phyloP scores from a whole-genome alignment of 2,797 vertebrate genomes.

The Pteropus rufus region DNA sequence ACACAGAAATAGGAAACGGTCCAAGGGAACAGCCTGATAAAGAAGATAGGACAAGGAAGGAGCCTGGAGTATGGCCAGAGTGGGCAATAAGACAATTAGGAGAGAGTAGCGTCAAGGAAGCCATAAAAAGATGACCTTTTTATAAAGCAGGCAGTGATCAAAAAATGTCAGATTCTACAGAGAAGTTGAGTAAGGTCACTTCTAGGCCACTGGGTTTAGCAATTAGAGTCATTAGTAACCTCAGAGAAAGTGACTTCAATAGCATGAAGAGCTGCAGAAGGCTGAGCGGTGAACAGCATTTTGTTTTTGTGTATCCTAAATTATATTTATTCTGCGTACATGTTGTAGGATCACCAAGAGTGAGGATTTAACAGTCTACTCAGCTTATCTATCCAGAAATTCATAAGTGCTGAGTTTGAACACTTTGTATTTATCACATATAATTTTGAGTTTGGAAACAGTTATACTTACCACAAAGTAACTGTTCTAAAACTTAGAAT shows the following conservation, averaged over 20 bases:
- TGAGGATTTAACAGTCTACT: slow-evolving; percentile 27
- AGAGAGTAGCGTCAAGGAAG: background rate
- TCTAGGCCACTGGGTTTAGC: background rate
- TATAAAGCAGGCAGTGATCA: background rate
- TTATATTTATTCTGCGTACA: background rate
- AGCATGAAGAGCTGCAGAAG: background rate
- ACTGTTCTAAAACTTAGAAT: slow-evolving; percentile 72
- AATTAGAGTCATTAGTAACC: slow-evolving; percentile 10
- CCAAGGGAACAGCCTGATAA: background rate
- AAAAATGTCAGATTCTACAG: background rate
- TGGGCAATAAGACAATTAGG: background rate
- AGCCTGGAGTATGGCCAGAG: background rate
- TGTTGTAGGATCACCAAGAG: background rate
- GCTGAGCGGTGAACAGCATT: background rate
- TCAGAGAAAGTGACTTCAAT: background rate
- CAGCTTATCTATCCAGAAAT: slow-evolving; percentile 62
- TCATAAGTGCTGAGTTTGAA: slow-evolving; percentile 47
- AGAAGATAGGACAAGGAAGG: background rate
- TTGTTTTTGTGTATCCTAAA: background rate
- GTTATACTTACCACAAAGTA: slow-evolving; percentile 71
- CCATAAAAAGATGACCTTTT: slow-evolving; percentile 6
- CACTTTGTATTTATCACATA: slow-evolving; percentile 65
- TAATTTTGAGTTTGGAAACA: slow-evolving; percentile 72
- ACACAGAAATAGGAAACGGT: background rate
- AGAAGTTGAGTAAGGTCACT: background rate